A percentile compares a stretch with the other conserved stretches of the same genome.
Evolutionary conservation across 2,113 vertebrate species (phyloP).

Genomic region (Merops nubicus): DNA sequence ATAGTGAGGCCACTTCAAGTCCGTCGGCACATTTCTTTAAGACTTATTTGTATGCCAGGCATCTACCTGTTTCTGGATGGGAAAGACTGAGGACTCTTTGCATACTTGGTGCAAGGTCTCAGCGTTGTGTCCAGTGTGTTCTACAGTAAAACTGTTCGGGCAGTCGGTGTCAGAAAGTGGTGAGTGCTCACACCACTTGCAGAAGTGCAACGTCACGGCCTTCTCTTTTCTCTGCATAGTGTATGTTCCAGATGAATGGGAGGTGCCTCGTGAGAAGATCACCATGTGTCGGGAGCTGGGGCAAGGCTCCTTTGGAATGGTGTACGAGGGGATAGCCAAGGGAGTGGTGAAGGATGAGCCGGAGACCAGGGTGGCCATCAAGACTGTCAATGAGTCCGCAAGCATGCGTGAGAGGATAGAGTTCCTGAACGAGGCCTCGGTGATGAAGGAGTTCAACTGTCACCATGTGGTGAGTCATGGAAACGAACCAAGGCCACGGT

Average conservation of each 20-base stretch:
- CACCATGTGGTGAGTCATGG: constrained; percentile 92
- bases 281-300: constrained; percentile 93
- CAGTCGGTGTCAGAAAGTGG: rapidly evolving
- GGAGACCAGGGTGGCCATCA: constrained; percentile 95
- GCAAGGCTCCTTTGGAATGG: constrained; percentile 98
- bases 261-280: constrained; percentile 96
- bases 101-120: rapidly evolving
- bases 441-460: constrained; percentile 99
- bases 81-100: neutral
- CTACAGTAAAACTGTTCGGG: neutral
- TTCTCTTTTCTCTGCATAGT: constrained; percentile 72
- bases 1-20: neutral
- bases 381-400: constrained; percentile 95
- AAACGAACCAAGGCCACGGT: neutral
- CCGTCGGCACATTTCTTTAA: neutral
- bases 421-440: constrained; percentile 97
- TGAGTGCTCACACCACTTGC: rapidly evolving
- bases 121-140: neutral
- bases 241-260: constrained; percentile 97
- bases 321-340: constrained; percentile 95
- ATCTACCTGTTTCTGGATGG: neutral
- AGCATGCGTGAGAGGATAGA: constrained; percentile 98
- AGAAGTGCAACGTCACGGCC: neutral
- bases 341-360: constrained; percentile 95
- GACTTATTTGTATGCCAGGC: neutral